phyloP scores from a whole-genome alignment of 2,113 vertebrate species.

The Zootoca vivipara region DNA sequence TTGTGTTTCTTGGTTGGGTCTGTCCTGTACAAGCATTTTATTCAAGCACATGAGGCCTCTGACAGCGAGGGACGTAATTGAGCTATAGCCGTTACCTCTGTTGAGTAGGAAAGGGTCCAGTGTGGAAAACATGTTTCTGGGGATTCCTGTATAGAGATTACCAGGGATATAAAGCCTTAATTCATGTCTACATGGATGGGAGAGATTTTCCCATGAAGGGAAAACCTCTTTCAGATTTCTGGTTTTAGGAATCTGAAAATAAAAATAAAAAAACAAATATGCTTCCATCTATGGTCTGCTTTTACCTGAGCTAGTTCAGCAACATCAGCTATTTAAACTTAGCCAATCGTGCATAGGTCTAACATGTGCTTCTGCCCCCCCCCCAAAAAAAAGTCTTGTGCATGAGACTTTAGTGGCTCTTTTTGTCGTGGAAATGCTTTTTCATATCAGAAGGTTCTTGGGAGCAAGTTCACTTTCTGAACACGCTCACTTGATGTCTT shows the following conservation, averaged over 20 bases:
- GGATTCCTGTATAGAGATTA: conserved; percentile 11
- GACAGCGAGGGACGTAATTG: background rate
- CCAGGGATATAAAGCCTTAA: conserved; percentile 30
- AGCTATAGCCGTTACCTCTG: background rate
- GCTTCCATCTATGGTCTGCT: conserved; percentile 39
- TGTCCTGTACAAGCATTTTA: conserved; percentile 61
- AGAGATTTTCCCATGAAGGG: conserved; percentile 31
- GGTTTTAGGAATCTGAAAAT: conserved; percentile 19
- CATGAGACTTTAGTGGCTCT: background rate
- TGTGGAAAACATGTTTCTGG: background rate
- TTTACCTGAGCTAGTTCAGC: fast-evolving
- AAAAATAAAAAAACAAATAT: background rate
- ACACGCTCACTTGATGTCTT: background rate
- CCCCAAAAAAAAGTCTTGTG: background rate
- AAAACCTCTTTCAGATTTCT: background rate
- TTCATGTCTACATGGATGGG: conserved; percentile 34
- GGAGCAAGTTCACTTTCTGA: background rate
- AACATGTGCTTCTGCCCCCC: fast-evolving
- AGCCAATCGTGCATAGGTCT: fast-evolving
- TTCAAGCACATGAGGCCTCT: conserved; percentile 46
- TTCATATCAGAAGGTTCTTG: conserved; percentile 1
- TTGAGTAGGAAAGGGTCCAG: fast-evolving
- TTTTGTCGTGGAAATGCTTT: background rate
- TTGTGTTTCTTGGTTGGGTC: conserved; percentile 63
- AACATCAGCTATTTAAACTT: background rate